Conservation (phyloP, 2,797 vertebrate species). For the Epinephelus malabaricus region DNA sequence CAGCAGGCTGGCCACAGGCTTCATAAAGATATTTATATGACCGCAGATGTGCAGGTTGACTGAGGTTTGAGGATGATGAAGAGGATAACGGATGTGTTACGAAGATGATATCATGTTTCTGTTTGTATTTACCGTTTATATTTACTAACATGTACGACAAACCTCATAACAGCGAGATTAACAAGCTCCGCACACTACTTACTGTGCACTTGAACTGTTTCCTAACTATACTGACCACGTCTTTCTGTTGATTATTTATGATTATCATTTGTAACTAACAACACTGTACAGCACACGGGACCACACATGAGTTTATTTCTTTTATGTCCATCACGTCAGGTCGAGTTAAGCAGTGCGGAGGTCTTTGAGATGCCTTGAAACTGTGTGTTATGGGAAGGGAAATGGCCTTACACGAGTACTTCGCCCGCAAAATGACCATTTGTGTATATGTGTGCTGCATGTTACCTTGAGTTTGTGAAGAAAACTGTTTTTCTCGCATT, state of each 20-base stretch:
- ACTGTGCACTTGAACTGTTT: conserved; percentile 21
- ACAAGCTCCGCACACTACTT: conserved; percentile 19
- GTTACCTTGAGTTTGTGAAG: no score
- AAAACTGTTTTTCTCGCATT: no score
- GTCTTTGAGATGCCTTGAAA: neutral
- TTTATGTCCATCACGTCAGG: neutral
- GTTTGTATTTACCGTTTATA: conserved; percentile 3
- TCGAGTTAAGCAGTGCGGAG: neutral
- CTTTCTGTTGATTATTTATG: conserved; percentile 35
- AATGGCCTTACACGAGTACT: conserved; percentile 15
- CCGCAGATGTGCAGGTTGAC: conserved; percentile 7
- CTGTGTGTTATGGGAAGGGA: neutral
- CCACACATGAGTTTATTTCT: conserved; percentile 27
- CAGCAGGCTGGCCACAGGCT: conserved; percentile 29
- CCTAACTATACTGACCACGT: conserved; percentile 8
- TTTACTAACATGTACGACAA: conserved; percentile 15
- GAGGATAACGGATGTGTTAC: conserved; percentile 19
- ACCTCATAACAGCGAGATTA: conserved; percentile 13
- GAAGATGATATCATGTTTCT: conserved; percentile 6
- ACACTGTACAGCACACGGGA: conserved; percentile 37
- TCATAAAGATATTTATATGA: conserved; percentile 20
- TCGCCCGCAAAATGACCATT: no score
- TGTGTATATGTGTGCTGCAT: no score
- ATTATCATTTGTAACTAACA: conserved; percentile 10
- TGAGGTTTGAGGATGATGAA: conserved; percentile 1